phyloP scores from a whole-genome alignment of 2,113 vertebrate genomes.

The Uropsilus gracilis region DNA sequence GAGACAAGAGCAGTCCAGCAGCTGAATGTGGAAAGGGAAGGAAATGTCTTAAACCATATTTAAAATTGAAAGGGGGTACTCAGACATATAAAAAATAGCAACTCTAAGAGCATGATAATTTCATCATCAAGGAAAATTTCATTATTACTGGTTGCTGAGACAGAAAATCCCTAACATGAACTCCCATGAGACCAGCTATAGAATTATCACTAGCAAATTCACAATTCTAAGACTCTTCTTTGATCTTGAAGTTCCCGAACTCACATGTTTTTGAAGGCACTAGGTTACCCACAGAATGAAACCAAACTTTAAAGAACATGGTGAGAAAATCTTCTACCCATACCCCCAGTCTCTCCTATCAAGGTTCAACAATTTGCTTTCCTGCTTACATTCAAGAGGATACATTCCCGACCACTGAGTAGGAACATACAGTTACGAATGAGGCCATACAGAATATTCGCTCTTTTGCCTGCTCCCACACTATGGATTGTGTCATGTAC shows the following conservation, averaged over 20 bases:
- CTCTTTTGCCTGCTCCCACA: neutral
- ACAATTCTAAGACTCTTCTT: constrained; percentile 28
- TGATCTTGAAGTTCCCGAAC: neutral
- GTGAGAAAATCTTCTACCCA: neutral
- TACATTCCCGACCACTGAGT: neutral
- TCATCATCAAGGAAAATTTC: constrained; percentile 48
- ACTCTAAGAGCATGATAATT: neutral
- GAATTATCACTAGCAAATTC: neutral
- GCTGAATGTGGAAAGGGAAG: neutral
- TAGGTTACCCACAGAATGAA: neutral
- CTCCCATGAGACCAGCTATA: neutral
- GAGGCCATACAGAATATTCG: neutral
- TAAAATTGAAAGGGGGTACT: neutral
- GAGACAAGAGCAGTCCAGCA: neutral
- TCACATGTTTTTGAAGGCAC: neutral
- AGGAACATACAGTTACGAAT: too few species aligned
- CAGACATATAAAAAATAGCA: neutral
- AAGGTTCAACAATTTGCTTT: neutral
- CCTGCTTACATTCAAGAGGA: neutral
- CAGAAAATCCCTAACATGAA: neutral
- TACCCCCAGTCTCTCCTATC: neutral
- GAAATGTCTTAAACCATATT: neutral
- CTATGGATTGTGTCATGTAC: neutral
- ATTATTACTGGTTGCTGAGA: constrained; percentile 16
- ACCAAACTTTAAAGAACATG: neutral